Evolutionary conservation across 2,113 vertebrate species (phyloP).

Genomic region (Sus scrofa): T2T-Sscrofa CM000826.6:115280001-115280500

Average conservation of each 20-base stretch:
- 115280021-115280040: not conserved
- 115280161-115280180: not conserved
- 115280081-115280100: conserved; percentile 9
- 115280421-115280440: conserved; percentile 20
- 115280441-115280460: conserved; percentile 26
- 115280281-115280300: conserved; percentile 45
- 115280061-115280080: not conserved
- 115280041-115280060: not conserved
- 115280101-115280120: not conserved
- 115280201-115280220: not conserved
- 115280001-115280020: not conserved
- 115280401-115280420: not conserved
- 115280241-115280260: conserved; percentile 13
- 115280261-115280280: not conserved
- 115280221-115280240: not conserved
- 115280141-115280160: not conserved
- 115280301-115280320: not conserved
- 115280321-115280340: not conserved
- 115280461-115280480: not conserved
- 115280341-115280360: not conserved
- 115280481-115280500: not conserved
- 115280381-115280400: not conserved
- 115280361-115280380: not conserved
- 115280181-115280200: conserved; percentile 33
- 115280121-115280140: not conserved